These are phyloP conservation scores for Caenorhabditis sinica DNA, from an alignment of 2,888 invertebrate species.

Conservation along the genomic window DNA sequence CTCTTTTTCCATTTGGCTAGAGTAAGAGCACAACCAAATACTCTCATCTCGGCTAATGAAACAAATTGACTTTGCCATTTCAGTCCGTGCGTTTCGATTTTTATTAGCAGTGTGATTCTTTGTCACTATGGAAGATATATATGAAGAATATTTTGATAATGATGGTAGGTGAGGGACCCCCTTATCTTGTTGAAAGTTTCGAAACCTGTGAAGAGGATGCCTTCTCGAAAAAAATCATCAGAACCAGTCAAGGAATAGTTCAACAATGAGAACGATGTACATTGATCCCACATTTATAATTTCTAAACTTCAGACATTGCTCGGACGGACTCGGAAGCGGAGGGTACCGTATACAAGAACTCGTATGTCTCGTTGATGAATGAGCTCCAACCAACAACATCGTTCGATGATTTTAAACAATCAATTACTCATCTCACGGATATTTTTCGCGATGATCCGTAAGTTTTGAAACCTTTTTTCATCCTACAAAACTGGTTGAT, in stretches of 20 bases:
- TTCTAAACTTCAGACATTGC: constrained; percentile 56
- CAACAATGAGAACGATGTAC: too few relatives aligned
- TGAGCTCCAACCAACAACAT: constrained; percentile 59
- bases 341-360: constrained; percentile 64
- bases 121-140: constrained; percentile 10
- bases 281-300: background rate
- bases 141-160: constrained; percentile 57
- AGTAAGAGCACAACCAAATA: constrained; percentile 51
- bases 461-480: constrained; percentile 24
- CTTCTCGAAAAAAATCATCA: too few relatives aligned
- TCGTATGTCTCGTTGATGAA: constrained; percentile 67
- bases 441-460: constrained; percentile 59
- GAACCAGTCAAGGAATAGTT: too few relatives aligned
- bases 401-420: constrained; percentile 64
- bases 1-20: constrained; percentile 32
- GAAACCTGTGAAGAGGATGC: too few relatives aligned
- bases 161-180: constrained; percentile 42
- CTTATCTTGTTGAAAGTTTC: too few relatives aligned
- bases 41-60: constrained; percentile 49
- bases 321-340: constrained; percentile 61
- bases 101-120: constrained; percentile 6
- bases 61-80: constrained; percentile 47
- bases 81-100: too few relatives aligned
- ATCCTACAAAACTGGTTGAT: background rate
- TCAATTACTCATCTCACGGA: constrained; percentile 49